Base-by-base conservation (phyloP, 30 jellyfish, hydroid and myxozoan genomes). In the Aurelia aurita complex sp. Pacific region DNA sequence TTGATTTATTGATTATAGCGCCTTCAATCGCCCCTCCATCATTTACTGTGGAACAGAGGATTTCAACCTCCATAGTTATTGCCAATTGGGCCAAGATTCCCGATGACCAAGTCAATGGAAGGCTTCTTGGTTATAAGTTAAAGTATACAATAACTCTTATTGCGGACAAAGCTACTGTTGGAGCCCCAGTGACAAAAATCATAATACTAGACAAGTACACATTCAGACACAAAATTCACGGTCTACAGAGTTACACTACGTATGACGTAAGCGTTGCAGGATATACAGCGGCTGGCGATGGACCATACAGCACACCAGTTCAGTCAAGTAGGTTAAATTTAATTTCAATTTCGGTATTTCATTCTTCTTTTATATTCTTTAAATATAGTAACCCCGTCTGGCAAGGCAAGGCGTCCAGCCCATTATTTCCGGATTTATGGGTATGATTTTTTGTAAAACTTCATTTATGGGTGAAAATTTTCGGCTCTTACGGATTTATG, bases 61-160 rank as follows among this genome's bases (percentile, higher is more conserved):
- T 13, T 7, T 80, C 97, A 5, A 65, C 80, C 0, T 10, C 90
- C 1, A 36, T 43, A 55, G 17, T 89, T 15, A 36, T 18, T 10
- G 77, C 60, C 11, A 43, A 80, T 5, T 89, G 97, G 97, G 33
- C 23, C 29, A 80, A 46, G 57, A 69, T 89, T 51, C 81, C 92
- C 13, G 64, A 73, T 15, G 86, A 81, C 17, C 67, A 5, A 11
- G 69, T 67, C 10, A 89, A 89, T 75, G 97, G 97, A 4, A 80
- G 59, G 12, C 43, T 89, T 38, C 86, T 80, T 13, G 97, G 97
- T 5, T 89, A 89, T 69, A 72, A 81, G 29, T 68, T 89, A 33
- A 71, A 63, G 53, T 81, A 80, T 69, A 68, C 78, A 7, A 43
- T 72, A 9, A 76, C 75, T 10, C 79, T 52, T 50, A 70, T 80